A percentile compares a stretch with the other conserved stretches of the same genome.
These are phyloP conservation scores for Medauroidea extradentata DNA, from an alignment of 1,140 invertebrate genomes.

Conservation along the genomic window DNA sequence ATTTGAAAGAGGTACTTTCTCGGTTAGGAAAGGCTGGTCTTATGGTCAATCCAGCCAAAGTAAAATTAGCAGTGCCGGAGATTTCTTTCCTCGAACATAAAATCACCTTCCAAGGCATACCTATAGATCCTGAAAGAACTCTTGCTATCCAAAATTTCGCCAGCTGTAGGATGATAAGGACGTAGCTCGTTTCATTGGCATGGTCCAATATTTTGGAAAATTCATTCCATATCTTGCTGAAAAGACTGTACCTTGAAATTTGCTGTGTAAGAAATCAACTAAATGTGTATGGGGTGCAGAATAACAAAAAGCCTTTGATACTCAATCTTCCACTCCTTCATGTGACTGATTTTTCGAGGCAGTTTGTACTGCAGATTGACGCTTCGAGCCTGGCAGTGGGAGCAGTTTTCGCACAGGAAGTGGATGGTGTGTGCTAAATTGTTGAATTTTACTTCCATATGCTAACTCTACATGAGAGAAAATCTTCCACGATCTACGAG, in stretches of 20 bases:
- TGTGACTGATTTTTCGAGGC: slow-evolving; percentile 33
- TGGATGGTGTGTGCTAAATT: slow-evolving; percentile 22
- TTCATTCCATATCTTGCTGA: slow-evolving; percentile 31
- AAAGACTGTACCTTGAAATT: slow-evolving; percentile 33
- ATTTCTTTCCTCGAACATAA: not conserved
- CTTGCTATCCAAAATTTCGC: not conserved
- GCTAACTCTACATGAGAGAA: slow-evolving; percentile 35
- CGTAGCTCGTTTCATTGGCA: too few relatives aligned
- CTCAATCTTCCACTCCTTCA: slow-evolving; percentile 31
- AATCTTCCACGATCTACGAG: slow-evolving; percentile 39
- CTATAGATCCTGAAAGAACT: not conserved
- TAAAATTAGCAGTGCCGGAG: not conserved
- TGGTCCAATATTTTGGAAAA: not conserved
- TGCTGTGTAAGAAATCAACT: slow-evolving; percentile 20
- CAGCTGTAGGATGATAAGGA: not conserved
- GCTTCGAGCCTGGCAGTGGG: slow-evolving; percentile 34
- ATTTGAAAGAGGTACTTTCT: not conserved
- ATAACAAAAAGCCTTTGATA: slow-evolving; percentile 34
- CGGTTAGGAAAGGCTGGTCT: not conserved
- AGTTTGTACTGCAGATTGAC: slow-evolving; percentile 37
- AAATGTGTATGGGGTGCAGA: slow-evolving; percentile 31
- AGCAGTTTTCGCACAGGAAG: slow-evolving; percentile 33
- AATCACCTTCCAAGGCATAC: not conserved
- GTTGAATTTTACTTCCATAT: slow-evolving; percentile 36
- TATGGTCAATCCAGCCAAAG: not conserved